Conservation (phyloP, 2,888 invertebrate species). For the Celastrina argiolus region DNA sequence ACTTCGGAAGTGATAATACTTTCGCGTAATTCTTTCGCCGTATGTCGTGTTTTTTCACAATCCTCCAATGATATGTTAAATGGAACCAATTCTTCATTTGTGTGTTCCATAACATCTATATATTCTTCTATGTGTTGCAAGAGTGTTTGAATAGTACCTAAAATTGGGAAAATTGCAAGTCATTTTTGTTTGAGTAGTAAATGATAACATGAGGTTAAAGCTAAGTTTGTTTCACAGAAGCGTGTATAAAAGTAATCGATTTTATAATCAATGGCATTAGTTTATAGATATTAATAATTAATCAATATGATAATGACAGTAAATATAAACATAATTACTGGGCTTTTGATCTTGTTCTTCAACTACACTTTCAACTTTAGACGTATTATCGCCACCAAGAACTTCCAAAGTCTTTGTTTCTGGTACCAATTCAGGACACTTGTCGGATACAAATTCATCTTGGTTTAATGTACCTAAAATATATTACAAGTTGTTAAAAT, state of each 20-base stretch:
- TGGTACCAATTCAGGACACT: background rate
- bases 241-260: background rate
- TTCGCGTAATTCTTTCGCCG: constrained; percentile 52
- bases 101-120: constrained; percentile 55
- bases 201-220: background rate
- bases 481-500: background rate
- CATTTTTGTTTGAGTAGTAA: background rate
- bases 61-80: constrained; percentile 47
- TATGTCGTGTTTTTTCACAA: constrained; percentile 35
- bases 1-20: constrained; percentile 38
- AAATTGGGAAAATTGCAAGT: constrained; percentile 32
- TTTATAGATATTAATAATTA: too few species aligned
- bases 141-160: constrained; percentile 47
- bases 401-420: background rate
- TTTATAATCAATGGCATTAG: too few species aligned
- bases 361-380: background rate
- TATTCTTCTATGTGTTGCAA: constrained; percentile 55
- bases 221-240: background rate
- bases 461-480: background rate
- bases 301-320: background rate
- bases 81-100: constrained; percentile 54
- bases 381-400: background rate
- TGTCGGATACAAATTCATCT: background rate
- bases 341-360: background rate
- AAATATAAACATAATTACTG: background rate